Base-by-base conservation (phyloP, 2,888 invertebrate genomes). In the Caenorhabditis zanzibari region DNA sequence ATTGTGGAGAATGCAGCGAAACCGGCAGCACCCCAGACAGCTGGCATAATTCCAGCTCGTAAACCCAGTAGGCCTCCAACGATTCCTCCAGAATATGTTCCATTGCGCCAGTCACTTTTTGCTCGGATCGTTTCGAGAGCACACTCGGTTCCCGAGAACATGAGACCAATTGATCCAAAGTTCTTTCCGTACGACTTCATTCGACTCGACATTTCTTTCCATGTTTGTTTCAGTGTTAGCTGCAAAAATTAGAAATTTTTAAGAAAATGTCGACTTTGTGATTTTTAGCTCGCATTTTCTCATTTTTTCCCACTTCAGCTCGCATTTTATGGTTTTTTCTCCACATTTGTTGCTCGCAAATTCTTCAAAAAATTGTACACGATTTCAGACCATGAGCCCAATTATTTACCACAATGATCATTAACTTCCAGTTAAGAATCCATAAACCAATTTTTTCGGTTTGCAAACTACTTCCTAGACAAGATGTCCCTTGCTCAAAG, bases 1-100 rank as follows among this genome's bases (percentile, higher is more conserved):
- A 95, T 95, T 64, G 97, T 96, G 28, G 98, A 98, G 93, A 99
- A 99, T 22, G 96, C 96, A 64, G 98, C 98, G 94, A 99, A 99
- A 14, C 98, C 98, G 68, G 96, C 95, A 24, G 98, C 98, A 44
- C 99, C 98, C 89, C 97, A 93, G 47, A 97, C 88, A 16, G 89
- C 89, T 35, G 98, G 97, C 93, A 96, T 96, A 19, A 98, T 93
- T 68, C 98, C 98, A 93, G 97, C 98, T 92, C 94, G 92, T 14
- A 94, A 88, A 9, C 94, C 94, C 32, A 94, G 96, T 44, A 97
- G 93, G 44, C 97, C 98, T 63, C 99, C 99, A 19, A 91, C 91
- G 41, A 91, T 88, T 28, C 86, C 86, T 59, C 91, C 91, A 14
- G 91, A 89, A 79, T 90, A 91, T 10, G 91, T 91, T 73, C 91